phyloP scores from a whole-genome alignment of 2,888 invertebrate species.

The Teleogryllus oceanicus region DNA sequence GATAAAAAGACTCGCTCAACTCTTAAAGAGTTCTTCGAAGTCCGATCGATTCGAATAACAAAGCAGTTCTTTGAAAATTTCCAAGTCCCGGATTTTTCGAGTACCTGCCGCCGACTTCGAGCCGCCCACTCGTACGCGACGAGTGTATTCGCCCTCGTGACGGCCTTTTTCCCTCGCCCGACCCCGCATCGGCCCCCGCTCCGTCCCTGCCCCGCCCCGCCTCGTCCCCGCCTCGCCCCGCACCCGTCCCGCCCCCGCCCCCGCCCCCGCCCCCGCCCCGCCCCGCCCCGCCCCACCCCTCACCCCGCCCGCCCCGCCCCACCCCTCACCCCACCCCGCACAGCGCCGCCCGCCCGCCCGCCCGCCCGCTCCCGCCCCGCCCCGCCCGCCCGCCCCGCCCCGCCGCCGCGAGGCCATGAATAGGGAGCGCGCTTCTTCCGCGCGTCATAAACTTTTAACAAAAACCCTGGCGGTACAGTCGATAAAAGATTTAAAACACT shows the following conservation, averaged over 20 bases:
- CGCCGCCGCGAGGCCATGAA: neutral
- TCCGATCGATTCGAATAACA: too few species aligned
- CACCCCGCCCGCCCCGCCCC: neutral
- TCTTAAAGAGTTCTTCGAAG: too few species aligned
- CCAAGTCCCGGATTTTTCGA: too few species aligned
- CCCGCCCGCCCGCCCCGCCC: neutral
- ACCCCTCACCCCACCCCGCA: neutral
- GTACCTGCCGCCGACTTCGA: too few species aligned
- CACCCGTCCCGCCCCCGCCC: neutral
- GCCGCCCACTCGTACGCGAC: too few species aligned
- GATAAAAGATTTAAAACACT: slow-evolving; percentile 9
- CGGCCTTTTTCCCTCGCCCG: too few species aligned
- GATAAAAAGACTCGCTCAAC: too few species aligned
- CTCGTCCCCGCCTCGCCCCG: neutral
- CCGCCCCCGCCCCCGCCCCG: neutral
- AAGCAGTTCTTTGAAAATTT: too few species aligned
- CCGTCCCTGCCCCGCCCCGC: neutral
- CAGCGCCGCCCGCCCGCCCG: neutral
- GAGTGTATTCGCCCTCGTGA: too few species aligned
- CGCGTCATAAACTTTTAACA: slow-evolving; percentile 1
- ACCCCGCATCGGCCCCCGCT: too few species aligned
- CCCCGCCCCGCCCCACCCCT: neutral
- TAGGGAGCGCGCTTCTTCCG: neutral
- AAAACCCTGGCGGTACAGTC: neutral
- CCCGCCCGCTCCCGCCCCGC: neutral